Conservation (phyloP, 2,113 vertebrate genomes). For the Astatotilapia flaviijosephi region DNA sequence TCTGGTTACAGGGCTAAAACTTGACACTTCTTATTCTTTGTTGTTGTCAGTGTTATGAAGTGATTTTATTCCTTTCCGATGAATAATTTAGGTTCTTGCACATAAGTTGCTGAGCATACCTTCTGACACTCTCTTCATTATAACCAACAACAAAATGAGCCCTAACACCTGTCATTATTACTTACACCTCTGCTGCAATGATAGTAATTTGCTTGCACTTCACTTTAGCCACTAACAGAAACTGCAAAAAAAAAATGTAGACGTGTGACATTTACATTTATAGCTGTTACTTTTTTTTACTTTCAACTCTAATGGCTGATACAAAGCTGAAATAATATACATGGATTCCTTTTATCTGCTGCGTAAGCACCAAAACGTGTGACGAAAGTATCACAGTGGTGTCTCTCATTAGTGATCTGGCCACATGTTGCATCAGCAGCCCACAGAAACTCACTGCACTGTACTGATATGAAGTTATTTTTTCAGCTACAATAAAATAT, state of each 20-base stretch:
- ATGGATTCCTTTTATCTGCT: not conserved
- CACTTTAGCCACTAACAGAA: not conserved
- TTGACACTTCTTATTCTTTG: not conserved
- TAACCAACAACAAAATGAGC: not conserved
- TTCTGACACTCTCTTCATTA: not conserved
- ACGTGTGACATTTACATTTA: conserved; percentile 12
- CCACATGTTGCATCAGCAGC: not conserved
- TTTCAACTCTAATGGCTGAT: conserved; percentile 3
- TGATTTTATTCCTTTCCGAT: not conserved
- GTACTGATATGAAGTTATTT: not conserved
- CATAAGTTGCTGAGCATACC: not conserved
- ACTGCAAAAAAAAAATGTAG: not conserved
- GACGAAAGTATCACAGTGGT: not conserved
- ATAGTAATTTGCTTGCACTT: not conserved
- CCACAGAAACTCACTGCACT: not conserved
- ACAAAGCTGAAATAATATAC: not conserved
- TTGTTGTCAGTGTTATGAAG: not conserved
- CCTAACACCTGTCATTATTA: not conserved
- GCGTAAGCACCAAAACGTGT: not conserved
- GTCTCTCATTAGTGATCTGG: conserved; percentile 1
- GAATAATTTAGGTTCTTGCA: not conserved
- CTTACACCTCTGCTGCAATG: not conserved
- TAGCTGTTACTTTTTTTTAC: not conserved
- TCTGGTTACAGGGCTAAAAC: not conserved
- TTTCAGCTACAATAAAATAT: not conserved